phyloP scores from a whole-genome alignment of 2,888 invertebrate species.

The Melinaea menophilus region DNA sequence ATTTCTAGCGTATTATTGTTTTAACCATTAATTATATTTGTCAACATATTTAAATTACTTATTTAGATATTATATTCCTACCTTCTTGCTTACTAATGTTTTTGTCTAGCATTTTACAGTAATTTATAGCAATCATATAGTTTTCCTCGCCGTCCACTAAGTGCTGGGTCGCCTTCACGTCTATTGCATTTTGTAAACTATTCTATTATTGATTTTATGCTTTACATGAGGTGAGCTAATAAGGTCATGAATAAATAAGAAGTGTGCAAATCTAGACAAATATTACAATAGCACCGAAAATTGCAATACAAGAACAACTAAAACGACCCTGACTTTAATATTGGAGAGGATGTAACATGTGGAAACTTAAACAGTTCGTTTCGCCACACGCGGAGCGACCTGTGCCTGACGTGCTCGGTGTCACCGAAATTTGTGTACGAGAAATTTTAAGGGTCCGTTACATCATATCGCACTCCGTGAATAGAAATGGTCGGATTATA shows the following conservation, averaged over 20 bases:
- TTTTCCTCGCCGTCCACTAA: conserved; percentile 52
- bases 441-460: conserved; percentile 26
- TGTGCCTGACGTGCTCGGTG: conserved; percentile 7
- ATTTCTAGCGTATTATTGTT: conserved; percentile 10
- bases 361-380: conserved; percentile 29
- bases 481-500: conserved; percentile 40
- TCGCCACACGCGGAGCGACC: conserved; percentile 17
- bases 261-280: conserved; percentile 24
- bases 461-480: conserved; percentile 32
- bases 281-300: conserved; percentile 25
- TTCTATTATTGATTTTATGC: conserved; percentile 8
- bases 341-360: conserved; percentile 28
- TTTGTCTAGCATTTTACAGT: conserved; percentile 36
- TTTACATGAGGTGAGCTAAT: conserved; percentile 1
- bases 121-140: conserved; percentile 41
- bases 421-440: conserved; percentile 17
- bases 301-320: conserved; percentile 30
- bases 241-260: conserved; percentile 6
- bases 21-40: neutral
- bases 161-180: conserved; percentile 47
- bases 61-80: neutral
- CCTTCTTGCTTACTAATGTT: neutral
- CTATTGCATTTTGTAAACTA: conserved; percentile 21
- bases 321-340: conserved; percentile 30
- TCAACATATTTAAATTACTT: neutral